phyloP scores from a whole-genome alignment of 2,888 invertebrate genomes.

The Barypeithes pellucidus region DNA sequence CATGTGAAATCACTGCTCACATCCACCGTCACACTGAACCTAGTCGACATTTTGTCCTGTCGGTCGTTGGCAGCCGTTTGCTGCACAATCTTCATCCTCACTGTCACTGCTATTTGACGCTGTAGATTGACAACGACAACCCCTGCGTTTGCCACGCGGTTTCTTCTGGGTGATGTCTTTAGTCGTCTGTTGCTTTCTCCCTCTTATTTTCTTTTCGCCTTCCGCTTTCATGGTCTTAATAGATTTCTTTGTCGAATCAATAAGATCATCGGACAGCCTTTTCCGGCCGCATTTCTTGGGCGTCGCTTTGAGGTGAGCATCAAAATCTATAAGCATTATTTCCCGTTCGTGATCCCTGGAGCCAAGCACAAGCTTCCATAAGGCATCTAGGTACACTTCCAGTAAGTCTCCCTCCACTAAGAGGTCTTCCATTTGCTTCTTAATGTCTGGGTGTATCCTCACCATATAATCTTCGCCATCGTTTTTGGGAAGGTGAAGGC shows the following conservation, averaged over 20 bases:
- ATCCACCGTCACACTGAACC: constrained; percentile 98
- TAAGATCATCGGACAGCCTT: constrained; percentile 73
- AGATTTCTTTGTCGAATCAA: constrained; percentile 66
- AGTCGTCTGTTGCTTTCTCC: constrained; percentile 58
- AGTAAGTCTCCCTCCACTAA: constrained; percentile 94
- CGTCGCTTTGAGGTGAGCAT: constrained; percentile 61
- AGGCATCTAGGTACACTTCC: constrained; percentile 88
- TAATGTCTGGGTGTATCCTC: constrained; percentile 66
- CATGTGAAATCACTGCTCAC: constrained; percentile 98
- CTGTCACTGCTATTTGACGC: constrained; percentile 72
- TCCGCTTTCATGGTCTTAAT: constrained; percentile 59
- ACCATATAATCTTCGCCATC: constrained; percentile 64
- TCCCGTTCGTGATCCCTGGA: constrained; percentile 73
- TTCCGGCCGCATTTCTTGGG: constrained; percentile 72
- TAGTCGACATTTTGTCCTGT: constrained; percentile 93
- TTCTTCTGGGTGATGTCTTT: constrained; percentile 72
- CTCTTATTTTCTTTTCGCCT: constrained; percentile 60
- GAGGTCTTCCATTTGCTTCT: constrained; percentile 80
- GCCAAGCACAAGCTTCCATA: constrained; percentile 84
- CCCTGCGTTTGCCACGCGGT: constrained; percentile 69
- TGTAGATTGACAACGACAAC: constrained; percentile 70
- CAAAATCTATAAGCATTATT: constrained; percentile 68
- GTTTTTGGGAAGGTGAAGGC: constrained; percentile 71
- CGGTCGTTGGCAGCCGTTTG: constrained; percentile 81
- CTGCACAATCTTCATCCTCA: constrained; percentile 78